These are phyloP conservation scores for Brachyalestes nurse DNA, from an alignment of 2,797 vertebrate species.

Conservation along the genomic window DNA sequence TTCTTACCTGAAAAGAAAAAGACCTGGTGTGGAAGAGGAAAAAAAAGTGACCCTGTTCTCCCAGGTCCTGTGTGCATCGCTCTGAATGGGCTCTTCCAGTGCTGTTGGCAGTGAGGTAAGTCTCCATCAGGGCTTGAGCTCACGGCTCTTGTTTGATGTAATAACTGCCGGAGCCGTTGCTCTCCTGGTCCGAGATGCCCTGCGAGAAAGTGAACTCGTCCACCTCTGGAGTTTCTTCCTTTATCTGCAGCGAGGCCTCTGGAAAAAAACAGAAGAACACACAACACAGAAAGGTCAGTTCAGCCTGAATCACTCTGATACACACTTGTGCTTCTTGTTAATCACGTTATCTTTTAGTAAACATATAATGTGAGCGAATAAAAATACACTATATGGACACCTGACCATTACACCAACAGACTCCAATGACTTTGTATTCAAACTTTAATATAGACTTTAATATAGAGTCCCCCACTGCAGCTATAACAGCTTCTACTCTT, in stretches of 20 bases:
- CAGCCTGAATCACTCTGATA: not conserved
- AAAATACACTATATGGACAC: too few species aligned
- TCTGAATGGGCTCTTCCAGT: slow-evolving; percentile 60
- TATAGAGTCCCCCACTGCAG: too few species aligned
- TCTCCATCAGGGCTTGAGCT: slow-evolving; percentile 59
- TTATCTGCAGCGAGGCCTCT: slow-evolving; percentile 91
- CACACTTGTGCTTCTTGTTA: too few species aligned
- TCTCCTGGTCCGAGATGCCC: slow-evolving; percentile 95
- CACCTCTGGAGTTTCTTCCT: slow-evolving; percentile 90
- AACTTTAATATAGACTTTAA: too few species aligned
- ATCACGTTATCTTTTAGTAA: too few species aligned
- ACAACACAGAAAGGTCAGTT: not conserved
- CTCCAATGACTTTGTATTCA: too few species aligned
- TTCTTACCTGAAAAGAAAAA: slow-evolving; percentile 70
- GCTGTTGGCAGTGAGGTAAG: slow-evolving; percentile 69
- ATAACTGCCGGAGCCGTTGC: slow-evolving; percentile 95
- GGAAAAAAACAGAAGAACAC: slow-evolving; percentile 1
- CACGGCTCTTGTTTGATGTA: slow-evolving; percentile 97
- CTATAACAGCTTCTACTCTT: too few species aligned
- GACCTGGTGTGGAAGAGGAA: slow-evolving; percentile 81
- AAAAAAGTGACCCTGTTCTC: slow-evolving; percentile 86
- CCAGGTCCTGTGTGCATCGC: slow-evolving; percentile 80
- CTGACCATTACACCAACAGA: too few species aligned
- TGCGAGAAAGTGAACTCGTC: slow-evolving; percentile 95
- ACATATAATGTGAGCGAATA: too few species aligned